These are phyloP conservation scores for Morpho helenor DNA, from an alignment of 2,888 invertebrate species.

Conservation along the genomic window DNA sequence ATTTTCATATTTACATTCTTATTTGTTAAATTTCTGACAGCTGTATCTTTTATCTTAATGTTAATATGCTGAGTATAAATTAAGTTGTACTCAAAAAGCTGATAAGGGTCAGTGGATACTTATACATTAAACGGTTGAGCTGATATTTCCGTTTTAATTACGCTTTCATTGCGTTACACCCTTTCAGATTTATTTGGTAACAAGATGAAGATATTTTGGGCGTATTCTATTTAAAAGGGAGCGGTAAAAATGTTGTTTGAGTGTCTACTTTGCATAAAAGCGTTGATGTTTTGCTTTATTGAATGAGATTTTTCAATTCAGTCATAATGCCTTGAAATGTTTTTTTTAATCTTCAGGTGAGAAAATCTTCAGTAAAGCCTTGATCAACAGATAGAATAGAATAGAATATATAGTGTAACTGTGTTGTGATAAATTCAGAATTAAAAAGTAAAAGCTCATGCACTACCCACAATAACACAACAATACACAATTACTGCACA, in stretches of 20 bases:
- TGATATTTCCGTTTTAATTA: conserved; percentile 32
- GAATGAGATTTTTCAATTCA: conserved; percentile 2
- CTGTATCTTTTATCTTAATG: too few species aligned
- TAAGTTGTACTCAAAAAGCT: conserved; percentile 19
- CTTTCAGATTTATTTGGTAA: conserved; percentile 31
- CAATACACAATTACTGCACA: too few species aligned
- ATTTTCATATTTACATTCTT: too few species aligned
- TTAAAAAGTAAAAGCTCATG: background rate
- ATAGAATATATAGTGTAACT: too few species aligned
- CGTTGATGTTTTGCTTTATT: conserved; percentile 3
- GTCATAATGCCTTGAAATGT: background rate
- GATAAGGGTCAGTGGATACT: conserved; percentile 23
- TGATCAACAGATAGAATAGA: too few species aligned
- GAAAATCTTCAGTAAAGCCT: background rate
- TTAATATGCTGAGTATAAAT: conserved; percentile 13
- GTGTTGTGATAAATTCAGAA: too few species aligned
- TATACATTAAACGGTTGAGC: conserved; percentile 26
- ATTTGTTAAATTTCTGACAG: too few species aligned
- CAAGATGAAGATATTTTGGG: conserved; percentile 27
- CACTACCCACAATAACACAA: too few species aligned
- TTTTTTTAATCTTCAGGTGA: background rate
- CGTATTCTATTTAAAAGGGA: conserved; percentile 16
- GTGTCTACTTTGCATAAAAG: conserved; percentile 2
- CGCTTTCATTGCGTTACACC: conserved; percentile 31
- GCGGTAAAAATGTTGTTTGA: background rate